A percentile compares a stretch with the other conserved stretches of the same genome.
Evolutionary conservation across 2,113 vertebrate species (phyloP).

Genomic region (Leucoraja erinaceus): DNA sequence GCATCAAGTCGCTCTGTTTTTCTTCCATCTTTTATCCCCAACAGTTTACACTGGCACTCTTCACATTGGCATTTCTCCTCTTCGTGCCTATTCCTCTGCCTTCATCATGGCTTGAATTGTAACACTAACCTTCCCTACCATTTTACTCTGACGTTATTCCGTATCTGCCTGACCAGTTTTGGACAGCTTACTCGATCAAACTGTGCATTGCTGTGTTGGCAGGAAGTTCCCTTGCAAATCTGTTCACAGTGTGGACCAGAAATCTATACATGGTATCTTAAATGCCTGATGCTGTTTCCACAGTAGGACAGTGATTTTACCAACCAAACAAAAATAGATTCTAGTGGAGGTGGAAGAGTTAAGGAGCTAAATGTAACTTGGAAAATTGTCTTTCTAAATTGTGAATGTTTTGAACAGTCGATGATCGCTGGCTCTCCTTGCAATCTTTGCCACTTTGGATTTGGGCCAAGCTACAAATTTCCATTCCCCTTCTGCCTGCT

Average conservation of each 20-base stretch:
- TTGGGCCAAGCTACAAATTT: constrained; percentile 16
- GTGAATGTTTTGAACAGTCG: constrained; percentile 4
- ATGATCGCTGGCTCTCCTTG: not conserved
- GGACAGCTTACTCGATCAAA: not conserved
- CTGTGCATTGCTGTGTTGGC: not conserved
- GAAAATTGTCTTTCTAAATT: constrained; percentile 9
- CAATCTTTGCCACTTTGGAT: constrained; percentile 3
- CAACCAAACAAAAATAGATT: not conserved
- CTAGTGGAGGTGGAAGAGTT: not conserved
- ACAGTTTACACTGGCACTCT: not conserved
- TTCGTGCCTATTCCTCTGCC: not conserved
- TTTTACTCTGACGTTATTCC: not conserved
- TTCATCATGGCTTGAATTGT: not conserved
- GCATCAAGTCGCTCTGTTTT: not conserved
- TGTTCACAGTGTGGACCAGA: not conserved
- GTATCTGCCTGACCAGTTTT: not conserved
- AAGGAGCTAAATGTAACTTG: not conserved
- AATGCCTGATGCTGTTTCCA: not conserved
- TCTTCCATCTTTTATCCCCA: not conserved
- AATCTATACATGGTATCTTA: not conserved
- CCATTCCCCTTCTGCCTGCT: constrained; percentile 24
- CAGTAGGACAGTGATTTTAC: not conserved
- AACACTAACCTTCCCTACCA: not conserved
- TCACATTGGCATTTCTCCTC: too few species aligned
- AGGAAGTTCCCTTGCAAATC: not conserved